Evolutionary conservation across 2,113 vertebrate genomes (phyloP).

Genomic region (Microtus oregoni): DNA sequence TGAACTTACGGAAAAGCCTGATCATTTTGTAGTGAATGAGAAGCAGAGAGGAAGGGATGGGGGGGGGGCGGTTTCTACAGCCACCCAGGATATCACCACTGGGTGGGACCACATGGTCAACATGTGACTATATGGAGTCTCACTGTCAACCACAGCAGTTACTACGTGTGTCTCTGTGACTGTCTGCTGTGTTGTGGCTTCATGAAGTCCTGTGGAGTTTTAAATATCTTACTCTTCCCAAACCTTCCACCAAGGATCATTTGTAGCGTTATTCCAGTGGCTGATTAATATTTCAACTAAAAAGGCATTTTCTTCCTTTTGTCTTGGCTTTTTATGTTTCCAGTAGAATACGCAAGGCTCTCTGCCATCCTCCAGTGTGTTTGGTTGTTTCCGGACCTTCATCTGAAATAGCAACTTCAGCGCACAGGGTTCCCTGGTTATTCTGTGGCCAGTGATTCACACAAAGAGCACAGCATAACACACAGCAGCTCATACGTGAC

Average conservation of each 20-base stretch:
- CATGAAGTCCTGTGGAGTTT: no score
- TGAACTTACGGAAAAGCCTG: background rate
- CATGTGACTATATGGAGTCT: background rate
- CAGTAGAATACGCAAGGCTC: rapidly evolving
- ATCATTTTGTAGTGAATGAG: background rate
- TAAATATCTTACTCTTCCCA: background rate
- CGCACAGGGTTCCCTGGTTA: rapidly evolving
- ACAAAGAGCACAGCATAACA: background rate
- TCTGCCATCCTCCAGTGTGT: background rate
- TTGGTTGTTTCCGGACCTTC: background rate
- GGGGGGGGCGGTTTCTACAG: background rate
- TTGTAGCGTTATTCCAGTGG: no score
- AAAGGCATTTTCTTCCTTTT: no score
- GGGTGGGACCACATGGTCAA: background rate
- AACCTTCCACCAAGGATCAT: rapidly evolving
- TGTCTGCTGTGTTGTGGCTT: rapidly evolving
- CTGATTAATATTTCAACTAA: background rate
- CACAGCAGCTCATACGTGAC: rapidly evolving
- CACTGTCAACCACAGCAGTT: background rate
- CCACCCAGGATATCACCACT: background rate
- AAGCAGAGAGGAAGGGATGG: background rate
- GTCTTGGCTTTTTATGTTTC: background rate
- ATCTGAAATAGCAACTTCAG: background rate
- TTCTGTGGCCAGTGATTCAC: rapidly evolving
- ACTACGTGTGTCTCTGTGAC: rapidly evolving